Percentiles rank a stretch among this genome's conserved stretches.
Conservation (phyloP, 2,797 vertebrate genomes). For the Sebastes hubbsi region DNA sequence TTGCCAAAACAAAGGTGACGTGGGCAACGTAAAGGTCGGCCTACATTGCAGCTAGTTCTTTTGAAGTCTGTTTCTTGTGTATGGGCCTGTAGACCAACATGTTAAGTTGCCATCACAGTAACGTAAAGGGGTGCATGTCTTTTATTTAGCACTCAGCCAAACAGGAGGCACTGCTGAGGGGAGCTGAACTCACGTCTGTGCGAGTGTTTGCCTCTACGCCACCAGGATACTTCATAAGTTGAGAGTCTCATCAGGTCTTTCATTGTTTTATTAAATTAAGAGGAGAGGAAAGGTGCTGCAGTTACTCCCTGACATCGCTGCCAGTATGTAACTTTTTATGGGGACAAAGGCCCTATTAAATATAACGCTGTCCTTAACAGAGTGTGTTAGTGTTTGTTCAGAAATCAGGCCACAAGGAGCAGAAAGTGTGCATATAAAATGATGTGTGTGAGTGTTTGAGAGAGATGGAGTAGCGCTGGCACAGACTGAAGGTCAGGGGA, state of each 20-base stretch:
- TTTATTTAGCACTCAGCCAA: background rate
- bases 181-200: background rate
- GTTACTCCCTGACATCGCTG: background rate
- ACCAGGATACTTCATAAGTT: background rate
- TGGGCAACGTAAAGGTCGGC: too few relatives aligned
- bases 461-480: slow-evolving; percentile 71
- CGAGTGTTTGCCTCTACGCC: background rate
- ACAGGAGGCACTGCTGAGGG: background rate
- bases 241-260: background rate
- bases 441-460: background rate
- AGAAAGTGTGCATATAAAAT: slow-evolving; percentile 16
- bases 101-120: background rate
- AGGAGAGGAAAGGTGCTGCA: background rate
- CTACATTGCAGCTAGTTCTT: too few relatives aligned
- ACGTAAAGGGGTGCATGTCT: background rate
- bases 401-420: slow-evolving; percentile 9
- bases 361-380: background rate
- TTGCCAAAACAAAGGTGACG: too few relatives aligned
- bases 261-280: background rate
- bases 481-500: slow-evolving; percentile 87
- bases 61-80: too few relatives aligned
- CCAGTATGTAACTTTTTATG: background rate
- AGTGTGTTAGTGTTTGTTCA: slow-evolving; percentile 9
- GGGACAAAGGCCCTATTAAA: background rate
- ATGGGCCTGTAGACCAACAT: too few relatives aligned